These are phyloP conservation scores for Agrotis clavis DNA, from an alignment of 2,888 invertebrate species.

Conservation along the genomic window DNA sequence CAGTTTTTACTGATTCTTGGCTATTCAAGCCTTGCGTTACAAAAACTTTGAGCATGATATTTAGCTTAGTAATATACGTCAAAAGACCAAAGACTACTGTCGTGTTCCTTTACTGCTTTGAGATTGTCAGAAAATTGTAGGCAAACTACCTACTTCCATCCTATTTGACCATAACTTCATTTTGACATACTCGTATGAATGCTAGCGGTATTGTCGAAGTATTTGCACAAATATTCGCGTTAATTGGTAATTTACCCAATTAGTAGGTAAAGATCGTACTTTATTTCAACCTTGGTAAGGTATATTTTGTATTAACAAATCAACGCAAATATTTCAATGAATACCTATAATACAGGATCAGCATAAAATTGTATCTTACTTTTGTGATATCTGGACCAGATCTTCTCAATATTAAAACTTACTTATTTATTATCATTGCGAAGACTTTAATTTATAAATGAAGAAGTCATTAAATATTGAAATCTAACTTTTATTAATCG, in stretches of 20 bases:
- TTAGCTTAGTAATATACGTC: too few relatives aligned
- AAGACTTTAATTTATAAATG: conserved; percentile 55
- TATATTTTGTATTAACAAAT: neutral
- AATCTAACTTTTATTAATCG: conserved; percentile 53
- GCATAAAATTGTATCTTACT: neutral
- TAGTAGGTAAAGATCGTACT: too few relatives aligned
- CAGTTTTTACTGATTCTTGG: too few relatives aligned
- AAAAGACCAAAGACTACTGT: too few relatives aligned
- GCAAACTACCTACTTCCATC: too few relatives aligned
- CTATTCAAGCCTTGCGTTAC: too few relatives aligned
- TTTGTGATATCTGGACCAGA: conserved; percentile 62
- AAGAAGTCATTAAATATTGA: conserved; percentile 60
- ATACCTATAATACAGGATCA: neutral
- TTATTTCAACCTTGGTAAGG: too few relatives aligned
- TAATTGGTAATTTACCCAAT: neutral
- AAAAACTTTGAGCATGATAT: too few relatives aligned
- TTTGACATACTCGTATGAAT: neutral
- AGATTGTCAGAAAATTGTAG: too few relatives aligned
- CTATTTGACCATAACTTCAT: too few relatives aligned
- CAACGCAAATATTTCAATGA: neutral
- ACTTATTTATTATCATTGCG: conserved; percentile 65
- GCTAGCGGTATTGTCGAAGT: neutral
- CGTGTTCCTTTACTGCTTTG: too few relatives aligned
- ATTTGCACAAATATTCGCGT: neutral
- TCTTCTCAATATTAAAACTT: conserved; percentile 47